These are phyloP conservation scores for Lycodopsis pacificus DNA, from an alignment of 2,797 vertebrate genomes.

Conservation along the genomic window DNA sequence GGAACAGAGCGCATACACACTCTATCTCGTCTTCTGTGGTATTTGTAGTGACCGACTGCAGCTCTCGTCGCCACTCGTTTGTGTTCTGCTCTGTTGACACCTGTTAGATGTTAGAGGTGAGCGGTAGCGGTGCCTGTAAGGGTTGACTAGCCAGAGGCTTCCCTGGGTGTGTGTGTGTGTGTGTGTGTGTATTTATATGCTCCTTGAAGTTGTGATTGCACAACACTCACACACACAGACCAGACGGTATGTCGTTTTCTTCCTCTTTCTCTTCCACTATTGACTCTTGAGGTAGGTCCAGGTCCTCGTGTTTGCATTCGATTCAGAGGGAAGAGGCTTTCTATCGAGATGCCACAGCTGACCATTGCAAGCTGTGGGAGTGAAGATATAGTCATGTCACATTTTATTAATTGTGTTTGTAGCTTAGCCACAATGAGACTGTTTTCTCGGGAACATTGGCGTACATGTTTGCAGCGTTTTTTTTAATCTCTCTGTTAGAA, in stretches of 20 bases:
- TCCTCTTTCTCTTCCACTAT: slow-evolving; percentile 32
- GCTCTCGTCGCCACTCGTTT: slow-evolving; percentile 49
- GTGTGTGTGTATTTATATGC: slow-evolving; percentile 5
- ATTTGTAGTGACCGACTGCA: slow-evolving; percentile 23
- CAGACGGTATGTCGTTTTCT: slow-evolving; percentile 23
- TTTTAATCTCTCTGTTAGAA: background rate
- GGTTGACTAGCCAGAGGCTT: slow-evolving; percentile 23
- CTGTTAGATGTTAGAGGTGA: slow-evolving; percentile 36
- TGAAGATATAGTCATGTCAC: background rate
- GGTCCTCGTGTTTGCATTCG: slow-evolving; percentile 44
- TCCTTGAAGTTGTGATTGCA: slow-evolving; percentile 27
- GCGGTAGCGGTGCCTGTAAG: slow-evolving; percentile 12
- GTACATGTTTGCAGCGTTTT: background rate
- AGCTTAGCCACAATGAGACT: background rate
- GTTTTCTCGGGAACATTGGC: background rate
- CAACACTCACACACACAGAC: slow-evolving; percentile 18
- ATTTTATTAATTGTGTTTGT: background rate
- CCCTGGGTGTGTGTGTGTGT: background rate
- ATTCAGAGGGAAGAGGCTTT: slow-evolving; percentile 31
- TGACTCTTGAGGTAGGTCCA: slow-evolving; percentile 17
- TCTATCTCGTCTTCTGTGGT: slow-evolving; percentile 8
- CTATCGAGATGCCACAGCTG: slow-evolving; percentile 16
- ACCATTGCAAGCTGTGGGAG: slow-evolving; percentile 23
- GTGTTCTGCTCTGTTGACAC: slow-evolving; percentile 41
- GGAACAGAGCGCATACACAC: background rate